These are phyloP conservation scores for Arctocebus calabarensis DNA, from an alignment of 2,797 vertebrate genomes.

Conservation along the genomic window DNA sequence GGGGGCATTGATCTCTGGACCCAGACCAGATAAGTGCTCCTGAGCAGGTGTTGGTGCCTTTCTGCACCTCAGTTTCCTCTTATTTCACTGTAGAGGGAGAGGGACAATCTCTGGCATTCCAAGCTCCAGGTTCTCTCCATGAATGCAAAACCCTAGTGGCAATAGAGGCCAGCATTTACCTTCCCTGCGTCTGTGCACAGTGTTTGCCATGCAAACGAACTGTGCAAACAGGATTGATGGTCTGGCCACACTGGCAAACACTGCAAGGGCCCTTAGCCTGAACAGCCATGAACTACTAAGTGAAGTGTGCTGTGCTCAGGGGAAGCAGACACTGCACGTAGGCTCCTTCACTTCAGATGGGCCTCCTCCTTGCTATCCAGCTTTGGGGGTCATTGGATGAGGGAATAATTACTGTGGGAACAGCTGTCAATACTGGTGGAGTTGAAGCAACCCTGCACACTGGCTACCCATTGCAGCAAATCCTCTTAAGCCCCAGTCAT, in stretches of 20 bases:
- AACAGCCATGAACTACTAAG: constrained; percentile 57
- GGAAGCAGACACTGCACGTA: not conserved
- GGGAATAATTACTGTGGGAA: not conserved
- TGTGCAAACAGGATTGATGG: constrained; percentile 47
- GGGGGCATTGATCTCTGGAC: not conserved
- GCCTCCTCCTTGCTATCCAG: not conserved
- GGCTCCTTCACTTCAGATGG: not conserved
- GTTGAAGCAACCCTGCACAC: not conserved
- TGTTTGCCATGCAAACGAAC: constrained; percentile 72
- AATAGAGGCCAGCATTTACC: not conserved
- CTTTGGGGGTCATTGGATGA: not conserved
- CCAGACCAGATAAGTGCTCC: not conserved
- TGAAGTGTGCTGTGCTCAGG: not conserved
- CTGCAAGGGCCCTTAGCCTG: not conserved
- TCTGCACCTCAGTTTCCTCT: not conserved
- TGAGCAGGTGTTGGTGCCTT: not conserved
- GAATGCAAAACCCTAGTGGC: not conserved
- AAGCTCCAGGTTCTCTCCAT: not conserved
- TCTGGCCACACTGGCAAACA: not conserved
- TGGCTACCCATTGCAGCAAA: not conserved
- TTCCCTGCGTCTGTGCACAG: not conserved
- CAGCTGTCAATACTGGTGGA: not conserved
- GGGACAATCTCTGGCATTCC: not conserved
- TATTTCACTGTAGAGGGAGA: not conserved
- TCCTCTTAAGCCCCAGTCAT: not conserved